Percentiles rank a stretch among this genome's conserved stretches.
Evolutionary conservation across 1,140 invertebrate species (phyloP).

Genomic region (Pseudobourletiella spinata): DNA sequence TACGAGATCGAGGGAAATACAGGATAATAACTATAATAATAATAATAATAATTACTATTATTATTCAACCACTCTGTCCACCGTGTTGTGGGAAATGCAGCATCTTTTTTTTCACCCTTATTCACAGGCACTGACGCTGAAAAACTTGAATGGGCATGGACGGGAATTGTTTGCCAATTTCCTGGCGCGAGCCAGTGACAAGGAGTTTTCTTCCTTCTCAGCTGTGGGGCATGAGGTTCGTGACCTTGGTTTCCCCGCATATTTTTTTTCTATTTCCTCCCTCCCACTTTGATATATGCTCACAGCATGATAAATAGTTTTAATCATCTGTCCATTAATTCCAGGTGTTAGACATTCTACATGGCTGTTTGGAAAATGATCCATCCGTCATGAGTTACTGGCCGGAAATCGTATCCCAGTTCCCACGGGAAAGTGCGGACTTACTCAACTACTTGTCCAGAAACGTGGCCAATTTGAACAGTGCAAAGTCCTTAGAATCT

Average conservation of each 20-base stretch:
- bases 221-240: conserved; percentile 21
- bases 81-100: too few species aligned
- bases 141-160: conserved; percentile 20
- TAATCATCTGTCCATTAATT: too few species aligned
- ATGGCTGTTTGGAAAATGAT: conserved; percentile 24
- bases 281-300: too few species aligned
- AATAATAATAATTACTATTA: too few species aligned
- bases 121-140: conserved; percentile 26
- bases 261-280: too few species aligned
- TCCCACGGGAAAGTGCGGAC: conserved; percentile 23
- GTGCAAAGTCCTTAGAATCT: conserved; percentile 15
- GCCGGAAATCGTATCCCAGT: conserved; percentile 17
- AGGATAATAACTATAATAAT: not conserved
- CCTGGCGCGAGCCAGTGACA: conserved; percentile 24
- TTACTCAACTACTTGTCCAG: conserved; percentile 30
- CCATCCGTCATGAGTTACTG: conserved; percentile 13
- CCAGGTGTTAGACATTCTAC: conserved; percentile 24
- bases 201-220: conserved; percentile 20
- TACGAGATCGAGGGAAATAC: not conserved
- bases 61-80: not conserved
- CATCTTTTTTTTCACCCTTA: too few species aligned
- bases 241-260: too few species aligned
- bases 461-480: conserved; percentile 13
- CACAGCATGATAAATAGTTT: too few species aligned
- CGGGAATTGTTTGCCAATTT: conserved; percentile 26